phyloP scores from a whole-genome alignment of 2,797 vertebrate species.

The Ctenopoma kingsleyae region DNA sequence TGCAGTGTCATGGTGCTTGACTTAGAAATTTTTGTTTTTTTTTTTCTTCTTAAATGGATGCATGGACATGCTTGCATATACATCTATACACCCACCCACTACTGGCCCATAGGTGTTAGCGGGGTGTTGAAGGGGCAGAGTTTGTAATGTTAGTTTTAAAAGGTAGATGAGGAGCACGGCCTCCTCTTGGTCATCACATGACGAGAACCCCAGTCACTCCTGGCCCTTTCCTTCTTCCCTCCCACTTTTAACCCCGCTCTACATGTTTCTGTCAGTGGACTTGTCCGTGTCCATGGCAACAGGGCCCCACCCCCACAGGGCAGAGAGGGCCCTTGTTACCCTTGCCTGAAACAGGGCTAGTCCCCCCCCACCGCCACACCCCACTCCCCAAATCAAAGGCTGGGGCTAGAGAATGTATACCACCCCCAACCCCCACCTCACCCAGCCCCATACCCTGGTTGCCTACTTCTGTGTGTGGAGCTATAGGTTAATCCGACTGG shows the following conservation, averaged over 20 bases:
- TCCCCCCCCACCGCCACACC: constrained; percentile 52
- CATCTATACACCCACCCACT: constrained; percentile 1
- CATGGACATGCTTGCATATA: constrained; percentile 2
- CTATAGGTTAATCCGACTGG: constrained; percentile 84
- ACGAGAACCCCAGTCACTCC: constrained; percentile 66
- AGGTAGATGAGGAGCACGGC: constrained; percentile 77
- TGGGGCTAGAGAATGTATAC: constrained; percentile 75
- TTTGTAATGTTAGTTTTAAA: constrained; percentile 57
- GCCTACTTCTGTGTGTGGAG: constrained; percentile 57
- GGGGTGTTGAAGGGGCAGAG: constrained; percentile 10
- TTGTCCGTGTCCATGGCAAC: constrained; percentile 84
- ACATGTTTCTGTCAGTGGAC: constrained; percentile 83
- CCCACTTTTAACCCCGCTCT: constrained; percentile 75
- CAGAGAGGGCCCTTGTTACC: constrained; percentile 83
- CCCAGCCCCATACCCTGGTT: constrained; percentile 59
- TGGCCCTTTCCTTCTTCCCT: constrained; percentile 55
- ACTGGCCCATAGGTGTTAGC: constrained; percentile 24
- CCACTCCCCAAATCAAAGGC: constrained; percentile 72
- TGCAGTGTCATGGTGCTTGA: constrained; percentile 17
- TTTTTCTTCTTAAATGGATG: background rate
- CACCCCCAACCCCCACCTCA: constrained; percentile 57
- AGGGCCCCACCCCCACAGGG: constrained; percentile 83
- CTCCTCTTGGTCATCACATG: constrained; percentile 78
- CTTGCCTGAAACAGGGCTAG: constrained; percentile 79
- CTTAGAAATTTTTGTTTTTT: background rate